A percentile compares a stretch with the other conserved stretches of the same genome.
These are phyloP conservation scores for Nymphalis io DNA, from an alignment of 1,140 invertebrate genomes.

Conservation along the genomic window DNA sequence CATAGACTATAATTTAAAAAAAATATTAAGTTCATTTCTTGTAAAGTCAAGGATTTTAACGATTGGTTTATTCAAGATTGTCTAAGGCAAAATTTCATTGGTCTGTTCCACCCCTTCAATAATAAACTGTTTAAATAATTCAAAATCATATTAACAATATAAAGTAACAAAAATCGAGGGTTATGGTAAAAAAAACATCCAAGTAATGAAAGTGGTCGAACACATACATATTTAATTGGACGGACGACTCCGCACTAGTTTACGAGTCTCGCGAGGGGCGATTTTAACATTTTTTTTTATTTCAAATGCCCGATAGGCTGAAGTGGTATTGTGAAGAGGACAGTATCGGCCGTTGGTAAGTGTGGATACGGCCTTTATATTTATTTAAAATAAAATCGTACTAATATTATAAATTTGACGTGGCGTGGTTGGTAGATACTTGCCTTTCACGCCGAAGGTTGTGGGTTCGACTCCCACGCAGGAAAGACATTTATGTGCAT, in stretches of 20 bases:
- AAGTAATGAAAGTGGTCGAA: constrained; percentile 68
- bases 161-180: constrained; percentile 45
- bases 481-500: too few species aligned
- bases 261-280: constrained; percentile 66
- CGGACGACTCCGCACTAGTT: constrained; percentile 58
- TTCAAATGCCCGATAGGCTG: constrained; percentile 71
- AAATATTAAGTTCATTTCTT: too few species aligned
- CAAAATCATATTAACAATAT: constrained; percentile 50
- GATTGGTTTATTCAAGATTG: too few species aligned
- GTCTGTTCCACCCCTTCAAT: constrained; percentile 17
- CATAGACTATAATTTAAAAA: too few species aligned
- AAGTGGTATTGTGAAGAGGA: constrained; percentile 75
- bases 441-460: too few species aligned
- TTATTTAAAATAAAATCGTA: not conserved
- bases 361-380: constrained; percentile 39
- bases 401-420: too few species aligned
- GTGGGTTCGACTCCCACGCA: too few species aligned
- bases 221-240: constrained; percentile 77
- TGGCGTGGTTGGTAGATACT: too few species aligned
- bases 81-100: too few species aligned
- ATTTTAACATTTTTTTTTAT: constrained; percentile 74
- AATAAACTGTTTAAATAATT: constrained; percentile 46
- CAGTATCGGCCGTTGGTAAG: constrained; percentile 46
- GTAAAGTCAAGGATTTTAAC: too few species aligned
- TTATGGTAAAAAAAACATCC: constrained; percentile 63